Percentiles rank a stretch among this genome's conserved stretches.
Evolutionary conservation across 1,140 invertebrate genomes (phyloP).

Genomic region (Drosophila leontia): DNA sequence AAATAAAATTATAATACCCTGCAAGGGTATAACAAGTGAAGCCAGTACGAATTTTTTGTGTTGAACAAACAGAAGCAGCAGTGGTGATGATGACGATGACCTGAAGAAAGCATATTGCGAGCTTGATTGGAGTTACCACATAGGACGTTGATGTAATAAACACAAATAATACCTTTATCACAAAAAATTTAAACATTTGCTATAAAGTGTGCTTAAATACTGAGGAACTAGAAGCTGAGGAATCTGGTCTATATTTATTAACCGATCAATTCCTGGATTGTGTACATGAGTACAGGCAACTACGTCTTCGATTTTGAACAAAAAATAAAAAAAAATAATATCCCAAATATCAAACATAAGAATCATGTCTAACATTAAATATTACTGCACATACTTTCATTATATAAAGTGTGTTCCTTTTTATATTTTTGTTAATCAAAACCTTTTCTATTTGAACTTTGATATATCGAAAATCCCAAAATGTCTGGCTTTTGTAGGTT

Average conservation of each 20-base stretch:
- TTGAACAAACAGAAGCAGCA: not conserved
- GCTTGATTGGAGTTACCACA: not conserved
- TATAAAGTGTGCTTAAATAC: not conserved
- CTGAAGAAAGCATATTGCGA: slow-evolving; percentile 8
- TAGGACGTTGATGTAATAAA: not conserved
- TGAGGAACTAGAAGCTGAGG: not conserved
- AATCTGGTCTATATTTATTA: not conserved
- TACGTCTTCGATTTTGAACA: too few species aligned
- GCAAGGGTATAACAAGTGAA: slow-evolving; percentile 3
- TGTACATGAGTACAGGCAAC: not conserved
- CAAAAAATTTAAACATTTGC: not conserved
- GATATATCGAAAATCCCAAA: not conserved
- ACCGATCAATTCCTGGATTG: not conserved
- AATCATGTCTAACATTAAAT: not conserved
- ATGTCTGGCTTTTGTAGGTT: not conserved
- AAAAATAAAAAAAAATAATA: not conserved
- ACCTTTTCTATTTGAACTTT: not conserved
- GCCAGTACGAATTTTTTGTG: slow-evolving; percentile 9
- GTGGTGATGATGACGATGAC: slow-evolving; percentile 3
- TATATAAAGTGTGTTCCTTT: not conserved
- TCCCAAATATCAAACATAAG: not conserved
- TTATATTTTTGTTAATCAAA: not conserved
- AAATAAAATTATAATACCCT: too few species aligned
- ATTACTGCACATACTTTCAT: not conserved
- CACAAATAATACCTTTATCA: not conserved